Evolutionary conservation across 2,797 vertebrate species (phyloP).

Genomic region (Lithobates pipiens): DNA sequence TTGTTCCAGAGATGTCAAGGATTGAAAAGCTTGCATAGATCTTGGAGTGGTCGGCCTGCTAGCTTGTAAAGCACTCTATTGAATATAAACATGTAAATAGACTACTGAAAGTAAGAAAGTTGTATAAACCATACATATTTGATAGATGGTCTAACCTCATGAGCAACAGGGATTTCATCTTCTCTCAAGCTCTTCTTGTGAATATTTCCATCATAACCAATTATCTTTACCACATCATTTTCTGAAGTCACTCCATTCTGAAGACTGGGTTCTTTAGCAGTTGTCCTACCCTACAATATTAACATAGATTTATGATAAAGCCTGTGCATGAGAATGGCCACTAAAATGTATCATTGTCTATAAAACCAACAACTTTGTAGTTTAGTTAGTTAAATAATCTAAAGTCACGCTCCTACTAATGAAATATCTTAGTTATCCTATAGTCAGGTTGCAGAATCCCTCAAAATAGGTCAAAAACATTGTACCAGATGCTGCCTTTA

Average conservation of each 20-base stretch:
- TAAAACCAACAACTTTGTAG: no score
- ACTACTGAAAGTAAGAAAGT: neutral
- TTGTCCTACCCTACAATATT: neutral
- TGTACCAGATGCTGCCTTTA: no score
- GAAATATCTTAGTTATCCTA: no score
- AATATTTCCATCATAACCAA: constrained; percentile 79
- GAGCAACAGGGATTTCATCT: constrained; percentile 54
- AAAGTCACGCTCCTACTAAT: no score
- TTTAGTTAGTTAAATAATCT: no score
- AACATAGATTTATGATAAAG: neutral
- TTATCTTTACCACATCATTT: constrained; percentile 69
- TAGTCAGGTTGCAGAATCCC: no score
- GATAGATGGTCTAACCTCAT: constrained; percentile 63
- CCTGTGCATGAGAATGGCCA: no score
- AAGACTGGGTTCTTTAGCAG: neutral
- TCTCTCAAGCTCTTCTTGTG: constrained; percentile 70
- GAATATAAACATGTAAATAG: neutral
- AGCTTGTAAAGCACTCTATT: constrained; percentile 26
- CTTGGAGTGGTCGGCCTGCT: constrained; percentile 68
- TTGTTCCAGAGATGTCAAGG: constrained; percentile 72
- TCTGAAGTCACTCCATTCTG: neutral
- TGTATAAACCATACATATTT: neutral
- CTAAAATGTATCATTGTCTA: no score
- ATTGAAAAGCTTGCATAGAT: constrained; percentile 74
- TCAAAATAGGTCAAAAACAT: no score